A percentile compares a stretch with the other conserved stretches of the same genome.
phyloP scores from a whole-genome alignment of 2,113 vertebrate genomes.

The Serinus canaria region DNA sequence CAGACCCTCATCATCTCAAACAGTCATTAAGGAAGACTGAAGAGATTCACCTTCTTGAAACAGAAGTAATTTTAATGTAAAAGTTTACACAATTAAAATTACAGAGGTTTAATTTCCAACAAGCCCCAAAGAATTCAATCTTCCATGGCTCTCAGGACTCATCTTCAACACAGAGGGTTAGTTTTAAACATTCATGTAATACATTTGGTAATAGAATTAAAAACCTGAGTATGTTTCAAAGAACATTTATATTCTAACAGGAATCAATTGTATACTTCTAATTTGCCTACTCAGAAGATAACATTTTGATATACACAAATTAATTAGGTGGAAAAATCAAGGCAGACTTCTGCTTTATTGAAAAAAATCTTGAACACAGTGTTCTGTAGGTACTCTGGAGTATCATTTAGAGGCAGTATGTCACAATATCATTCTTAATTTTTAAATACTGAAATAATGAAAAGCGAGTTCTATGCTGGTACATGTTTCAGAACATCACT shows the following conservation, averaged over 20 bases:
- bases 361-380: neutral
- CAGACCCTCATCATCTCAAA: constrained; percentile 47
- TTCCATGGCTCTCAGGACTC: constrained; percentile 46
- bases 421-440: constrained; percentile 11
- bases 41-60: constrained; percentile 69
- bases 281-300: constrained; percentile 41
- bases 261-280: constrained; percentile 34
- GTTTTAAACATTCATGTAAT: constrained; percentile 52
- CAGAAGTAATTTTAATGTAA: constrained; percentile 65
- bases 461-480: neutral
- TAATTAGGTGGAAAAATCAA: constrained; percentile 53
- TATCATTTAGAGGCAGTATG: neutral
- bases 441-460: neutral
- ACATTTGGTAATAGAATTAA: constrained; percentile 43
- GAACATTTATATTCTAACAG: constrained; percentile 42
- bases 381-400: neutral
- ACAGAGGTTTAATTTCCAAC: constrained; percentile 68
- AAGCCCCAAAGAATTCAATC: constrained; percentile 67
- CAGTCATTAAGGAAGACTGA: constrained; percentile 50
- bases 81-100: constrained; percentile 70
- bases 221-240: constrained; percentile 44
- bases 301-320: constrained; percentile 46
- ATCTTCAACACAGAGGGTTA: constrained; percentile 12
- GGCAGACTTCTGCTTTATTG: constrained; percentile 5
- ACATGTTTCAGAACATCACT: neutral